Evolutionary conservation across 1,140 invertebrate genomes (phyloP).

Genomic region (Nasonia giraulti): DNA sequence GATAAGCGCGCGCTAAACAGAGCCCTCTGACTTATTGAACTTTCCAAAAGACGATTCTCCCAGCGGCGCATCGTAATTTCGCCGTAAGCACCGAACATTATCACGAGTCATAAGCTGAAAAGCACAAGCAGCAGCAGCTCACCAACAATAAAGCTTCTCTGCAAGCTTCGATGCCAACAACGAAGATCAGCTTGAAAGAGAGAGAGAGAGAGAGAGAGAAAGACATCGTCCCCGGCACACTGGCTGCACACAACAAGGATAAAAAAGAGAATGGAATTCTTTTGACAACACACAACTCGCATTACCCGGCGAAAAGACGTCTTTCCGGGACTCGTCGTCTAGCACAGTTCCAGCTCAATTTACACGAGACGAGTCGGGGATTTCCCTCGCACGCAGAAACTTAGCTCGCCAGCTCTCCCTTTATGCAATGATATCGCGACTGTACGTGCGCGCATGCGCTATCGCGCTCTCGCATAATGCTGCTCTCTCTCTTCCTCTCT

Average conservation of each 20-base stretch:
- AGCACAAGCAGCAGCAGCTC: background rate
- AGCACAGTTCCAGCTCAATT: constrained; percentile 24
- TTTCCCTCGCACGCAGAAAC: background rate
- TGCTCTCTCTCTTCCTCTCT: background rate
- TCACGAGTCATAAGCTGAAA: constrained; percentile 20
- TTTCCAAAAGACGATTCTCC: background rate
- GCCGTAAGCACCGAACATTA: constrained; percentile 28
- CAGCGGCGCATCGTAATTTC: constrained; percentile 1
- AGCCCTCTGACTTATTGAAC: constrained; percentile 1
- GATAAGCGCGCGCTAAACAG: no score
- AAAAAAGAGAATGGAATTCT: constrained; percentile 13
- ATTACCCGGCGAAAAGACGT: constrained; percentile 12
- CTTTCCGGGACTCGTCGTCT: background rate
- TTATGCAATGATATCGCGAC: constrained; percentile 6
- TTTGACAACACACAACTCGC: constrained; percentile 27
- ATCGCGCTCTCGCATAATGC: background rate
- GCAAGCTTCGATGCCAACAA: background rate
- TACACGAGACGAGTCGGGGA: background rate
- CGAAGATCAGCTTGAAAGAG: no score
- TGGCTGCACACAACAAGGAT: background rate
- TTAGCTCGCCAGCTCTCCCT: background rate
- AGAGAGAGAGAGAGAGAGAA: no score
- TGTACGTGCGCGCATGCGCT: background rate
- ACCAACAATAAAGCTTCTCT: constrained; percentile 12
- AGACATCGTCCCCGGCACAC: background rate